These are phyloP conservation scores for Cherax destructor DNA, from an alignment of 1,140 invertebrate species.

Conservation along the genomic window DNA sequence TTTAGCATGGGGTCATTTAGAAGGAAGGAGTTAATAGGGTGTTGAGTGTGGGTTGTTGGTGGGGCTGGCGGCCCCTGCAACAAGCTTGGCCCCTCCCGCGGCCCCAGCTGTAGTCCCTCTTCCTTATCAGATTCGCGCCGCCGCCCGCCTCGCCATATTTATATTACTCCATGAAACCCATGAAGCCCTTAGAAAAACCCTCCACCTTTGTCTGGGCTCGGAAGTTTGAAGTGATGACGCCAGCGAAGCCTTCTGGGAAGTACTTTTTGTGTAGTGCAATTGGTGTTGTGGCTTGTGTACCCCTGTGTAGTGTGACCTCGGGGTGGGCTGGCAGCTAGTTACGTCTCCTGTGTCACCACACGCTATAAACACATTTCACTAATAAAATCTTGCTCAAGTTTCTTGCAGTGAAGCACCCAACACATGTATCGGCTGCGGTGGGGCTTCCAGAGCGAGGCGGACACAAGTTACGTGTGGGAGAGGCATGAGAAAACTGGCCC, in stretches of 20 bases:
- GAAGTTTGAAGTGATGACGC: conserved; percentile 1
- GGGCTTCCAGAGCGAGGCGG: neutral
- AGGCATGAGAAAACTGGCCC: conserved; percentile 14
- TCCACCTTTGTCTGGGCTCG: conserved; percentile 15
- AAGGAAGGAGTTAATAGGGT: neutral
- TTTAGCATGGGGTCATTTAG: neutral
- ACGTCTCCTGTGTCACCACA: neutral
- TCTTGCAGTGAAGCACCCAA: neutral
- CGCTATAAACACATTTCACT: neutral
- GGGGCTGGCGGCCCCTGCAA: conserved; percentile 21
- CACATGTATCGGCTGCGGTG: neutral
- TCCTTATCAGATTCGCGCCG: neutral
- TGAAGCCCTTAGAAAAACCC: neutral
- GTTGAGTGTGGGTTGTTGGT: neutral
- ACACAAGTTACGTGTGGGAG: neutral
- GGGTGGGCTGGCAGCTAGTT: neutral
- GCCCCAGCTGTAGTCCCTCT: neutral
- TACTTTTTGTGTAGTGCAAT: neutral
- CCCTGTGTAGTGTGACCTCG: conserved; percentile 10
- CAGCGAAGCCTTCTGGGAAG: conserved; percentile 12
- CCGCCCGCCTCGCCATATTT: conserved; percentile 2
- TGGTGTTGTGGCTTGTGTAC: neutral
- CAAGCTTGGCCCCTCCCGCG: neutral
- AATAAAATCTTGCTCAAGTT: neutral
- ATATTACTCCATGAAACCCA: conserved; percentile 14